Percentiles rank a stretch among this genome's conserved stretches.
phyloP scores from a whole-genome alignment of 2,888 invertebrate species.

The Zonitis immaculata region DNA sequence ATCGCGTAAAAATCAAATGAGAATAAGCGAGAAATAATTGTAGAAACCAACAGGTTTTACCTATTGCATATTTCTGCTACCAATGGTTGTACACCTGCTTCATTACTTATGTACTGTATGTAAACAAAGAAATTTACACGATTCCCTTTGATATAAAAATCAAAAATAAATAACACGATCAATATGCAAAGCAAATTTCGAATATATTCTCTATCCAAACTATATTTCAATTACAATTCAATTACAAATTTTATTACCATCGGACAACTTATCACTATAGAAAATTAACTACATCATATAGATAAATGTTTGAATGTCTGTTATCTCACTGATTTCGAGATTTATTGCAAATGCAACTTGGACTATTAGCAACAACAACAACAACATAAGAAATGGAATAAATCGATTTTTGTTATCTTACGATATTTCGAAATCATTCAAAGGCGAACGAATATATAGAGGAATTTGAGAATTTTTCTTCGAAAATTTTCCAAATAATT shows the following conservation, averaged over 20 bases:
- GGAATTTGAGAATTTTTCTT: no score
- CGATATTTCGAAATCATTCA: no score
- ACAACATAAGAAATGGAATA: neutral
- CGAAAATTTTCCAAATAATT: no score
- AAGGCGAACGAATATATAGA: no score
- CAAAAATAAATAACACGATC: neutral
- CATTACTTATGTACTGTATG: neutral
- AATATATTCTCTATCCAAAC: no score
- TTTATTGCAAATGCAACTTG: neutral
- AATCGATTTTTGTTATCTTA: no score
- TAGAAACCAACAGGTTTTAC: neutral
- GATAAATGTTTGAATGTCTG: neutral
- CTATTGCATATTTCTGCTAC: neutral
- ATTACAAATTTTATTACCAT: neutral
- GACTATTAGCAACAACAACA: neutral
- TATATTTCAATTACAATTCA: neutral
- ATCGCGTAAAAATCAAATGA: no score
- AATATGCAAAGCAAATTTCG: neutral
- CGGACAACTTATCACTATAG: neutral
- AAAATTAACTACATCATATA: neutral
- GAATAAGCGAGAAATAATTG: no score
- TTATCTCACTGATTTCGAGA: neutral
- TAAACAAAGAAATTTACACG: conserved; percentile 1
- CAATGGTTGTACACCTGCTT: neutral
- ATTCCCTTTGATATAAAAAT: neutral